A percentile compares a stretch with the other conserved stretches of the same genome.
These are phyloP conservation scores for Ferdinandea cuprea DNA, from an alignment of 2,888 invertebrate genomes.

Conservation along the genomic window DNA sequence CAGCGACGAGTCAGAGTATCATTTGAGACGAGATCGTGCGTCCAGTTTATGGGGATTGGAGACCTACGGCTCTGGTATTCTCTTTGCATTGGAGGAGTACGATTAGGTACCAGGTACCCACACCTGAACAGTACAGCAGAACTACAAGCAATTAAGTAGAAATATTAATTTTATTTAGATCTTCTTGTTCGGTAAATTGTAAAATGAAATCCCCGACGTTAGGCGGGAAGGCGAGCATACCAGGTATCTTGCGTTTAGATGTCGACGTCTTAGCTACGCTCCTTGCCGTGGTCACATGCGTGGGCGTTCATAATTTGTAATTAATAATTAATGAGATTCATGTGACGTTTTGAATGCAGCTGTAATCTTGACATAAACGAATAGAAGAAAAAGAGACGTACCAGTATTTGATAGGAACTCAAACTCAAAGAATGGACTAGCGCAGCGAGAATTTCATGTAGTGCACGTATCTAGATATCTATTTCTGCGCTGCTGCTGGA, in stretches of 20 bases:
- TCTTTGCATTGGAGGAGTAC: no score
- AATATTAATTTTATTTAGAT: conserved; percentile 51
- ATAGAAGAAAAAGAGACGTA: not conserved
- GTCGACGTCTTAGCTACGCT: conserved; percentile 9
- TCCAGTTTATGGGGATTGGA: not conserved
- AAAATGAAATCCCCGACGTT: conserved; percentile 27
- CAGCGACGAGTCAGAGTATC: conserved; percentile 12
- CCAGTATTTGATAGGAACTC: no score
- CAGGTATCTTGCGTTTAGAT: not conserved
- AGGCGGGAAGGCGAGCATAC: not conserved
- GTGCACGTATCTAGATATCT: no score
- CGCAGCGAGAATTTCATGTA: no score
- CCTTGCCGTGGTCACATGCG: conserved; percentile 67
- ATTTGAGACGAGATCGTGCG: conserved; percentile 39
- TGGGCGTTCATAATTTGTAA: conserved; percentile 77
- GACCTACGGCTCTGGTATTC: not conserved
- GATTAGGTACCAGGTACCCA: no score
- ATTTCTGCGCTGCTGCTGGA: no score
- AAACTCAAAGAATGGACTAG: no score
- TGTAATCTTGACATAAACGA: conserved; percentile 46
- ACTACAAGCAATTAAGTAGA: conserved; percentile 41
- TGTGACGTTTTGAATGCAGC: conserved; percentile 75
- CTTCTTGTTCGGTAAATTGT: conserved; percentile 31
- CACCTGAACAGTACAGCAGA: conserved; percentile 15
- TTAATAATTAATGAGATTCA: conserved; percentile 77